Percentiles rank a stretch among this genome's conserved stretches.
These are phyloP conservation scores for Pantala flavescens DNA, from an alignment of 1,140 invertebrate genomes.

Conservation along the genomic window DNA sequence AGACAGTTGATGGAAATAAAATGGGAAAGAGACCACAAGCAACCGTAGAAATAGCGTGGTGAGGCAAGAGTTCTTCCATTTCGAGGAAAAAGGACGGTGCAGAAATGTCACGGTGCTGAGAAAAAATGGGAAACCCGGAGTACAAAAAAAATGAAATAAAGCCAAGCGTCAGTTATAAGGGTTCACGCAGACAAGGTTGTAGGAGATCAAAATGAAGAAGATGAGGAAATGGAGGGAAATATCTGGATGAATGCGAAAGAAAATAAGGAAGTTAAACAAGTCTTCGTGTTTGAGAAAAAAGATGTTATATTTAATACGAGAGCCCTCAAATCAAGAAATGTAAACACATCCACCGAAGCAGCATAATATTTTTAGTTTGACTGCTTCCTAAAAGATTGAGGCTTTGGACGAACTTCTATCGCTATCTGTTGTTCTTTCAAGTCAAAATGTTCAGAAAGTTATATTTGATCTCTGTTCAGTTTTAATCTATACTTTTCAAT, in stretches of 20 bases:
- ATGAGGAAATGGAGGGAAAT: not conserved
- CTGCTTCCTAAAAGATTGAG: no score
- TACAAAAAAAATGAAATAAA: not conserved
- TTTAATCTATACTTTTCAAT: no score
- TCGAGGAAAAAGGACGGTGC: not conserved
- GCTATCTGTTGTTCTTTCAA: no score
- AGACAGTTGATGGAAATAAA: no score
- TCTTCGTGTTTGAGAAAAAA: no score
- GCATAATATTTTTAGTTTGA: no score
- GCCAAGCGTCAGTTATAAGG: conserved; percentile 4
- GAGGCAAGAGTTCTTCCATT: not conserved
- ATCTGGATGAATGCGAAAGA: not conserved
- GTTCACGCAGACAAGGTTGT: not conserved
- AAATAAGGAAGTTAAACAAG: not conserved
- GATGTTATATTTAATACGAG: no score
- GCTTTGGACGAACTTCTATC: no score
- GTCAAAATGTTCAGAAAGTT: no score
- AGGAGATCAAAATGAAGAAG: not conserved
- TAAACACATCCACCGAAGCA: no score
- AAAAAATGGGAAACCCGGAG: not conserved
- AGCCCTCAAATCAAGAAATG: no score
- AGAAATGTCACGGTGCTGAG: not conserved
- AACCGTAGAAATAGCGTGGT: not conserved
- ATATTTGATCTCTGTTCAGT: no score
- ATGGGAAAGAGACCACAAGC: not conserved